Evolutionary conservation across 1,140 invertebrate species (phyloP).

Genomic region (Papilio glaucus): DNA sequence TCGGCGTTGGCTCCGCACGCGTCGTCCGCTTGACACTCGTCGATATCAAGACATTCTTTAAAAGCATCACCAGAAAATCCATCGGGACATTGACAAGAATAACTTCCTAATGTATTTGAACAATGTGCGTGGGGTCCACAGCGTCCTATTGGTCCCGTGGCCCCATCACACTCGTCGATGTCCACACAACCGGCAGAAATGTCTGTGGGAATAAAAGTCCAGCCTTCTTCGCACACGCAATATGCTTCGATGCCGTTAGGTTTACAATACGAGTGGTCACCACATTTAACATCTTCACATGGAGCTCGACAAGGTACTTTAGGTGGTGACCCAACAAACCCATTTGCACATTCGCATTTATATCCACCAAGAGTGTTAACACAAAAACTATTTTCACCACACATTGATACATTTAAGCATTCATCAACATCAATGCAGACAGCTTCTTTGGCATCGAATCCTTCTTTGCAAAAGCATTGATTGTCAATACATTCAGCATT

Average conservation of each 20-base stretch:
- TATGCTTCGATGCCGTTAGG: slow-evolving; percentile 94
- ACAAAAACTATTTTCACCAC: slow-evolving; percentile 92
- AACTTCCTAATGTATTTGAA: slow-evolving; percentile 90
- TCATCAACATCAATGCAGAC: slow-evolving; percentile 93
- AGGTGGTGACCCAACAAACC: slow-evolving; percentile 93
- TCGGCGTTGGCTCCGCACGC: slow-evolving; percentile 91
- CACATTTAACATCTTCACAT: slow-evolving; percentile 95
- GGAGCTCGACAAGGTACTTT: slow-evolving; percentile 92
- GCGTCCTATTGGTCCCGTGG: slow-evolving; percentile 89
- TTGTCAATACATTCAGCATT: slow-evolving; percentile 95
- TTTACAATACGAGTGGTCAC: slow-evolving; percentile 94
- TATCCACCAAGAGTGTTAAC: slow-evolving; percentile 93
- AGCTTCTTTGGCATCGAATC: slow-evolving; percentile 91
- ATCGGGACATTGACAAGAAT: slow-evolving; percentile 90
- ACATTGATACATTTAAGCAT: slow-evolving; percentile 88
- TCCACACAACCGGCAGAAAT: slow-evolving; percentile 95
- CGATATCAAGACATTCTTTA: slow-evolving; percentile 90
- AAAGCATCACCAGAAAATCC: slow-evolving; percentile 92
- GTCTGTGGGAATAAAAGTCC: slow-evolving; percentile 95
- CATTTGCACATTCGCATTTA: slow-evolving; percentile 93
- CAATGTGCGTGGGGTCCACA: slow-evolving; percentile 94
- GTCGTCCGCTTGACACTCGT: slow-evolving; percentile 88
- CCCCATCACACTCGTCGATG: slow-evolving; percentile 95
- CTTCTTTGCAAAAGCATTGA: slow-evolving; percentile 95
- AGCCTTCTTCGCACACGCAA: slow-evolving; percentile 96